Percentiles rank a stretch among this genome's conserved stretches.
Evolutionary conservation across 2,113 vertebrate species (phyloP).

Genomic region (Echinops telfairi): DNA sequence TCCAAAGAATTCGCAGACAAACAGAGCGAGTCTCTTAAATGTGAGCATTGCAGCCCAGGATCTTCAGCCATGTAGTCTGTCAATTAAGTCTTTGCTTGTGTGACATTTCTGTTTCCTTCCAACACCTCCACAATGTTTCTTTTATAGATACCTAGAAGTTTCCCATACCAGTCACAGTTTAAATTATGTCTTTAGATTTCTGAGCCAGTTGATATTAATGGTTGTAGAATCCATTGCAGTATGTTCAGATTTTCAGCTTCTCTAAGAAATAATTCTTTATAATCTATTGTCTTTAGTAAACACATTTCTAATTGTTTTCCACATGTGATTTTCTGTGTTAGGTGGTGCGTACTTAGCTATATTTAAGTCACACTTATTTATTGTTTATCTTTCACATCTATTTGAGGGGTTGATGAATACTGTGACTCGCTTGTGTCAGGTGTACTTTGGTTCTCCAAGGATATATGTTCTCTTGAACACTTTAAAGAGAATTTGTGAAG

Average conservation of each 20-base stretch:
- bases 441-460: background rate
- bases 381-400: too few species aligned
- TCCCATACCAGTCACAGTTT: constrained; percentile 37
- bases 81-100: constrained; percentile 66
- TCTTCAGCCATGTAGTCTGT: constrained; percentile 76
- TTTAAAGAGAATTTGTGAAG: too few species aligned
- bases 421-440: too few species aligned
- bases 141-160: constrained; percentile 53
- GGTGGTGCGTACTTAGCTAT: background rate
- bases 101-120: constrained; percentile 77
- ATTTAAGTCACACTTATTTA: background rate
- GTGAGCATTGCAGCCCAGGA: constrained; percentile 60
- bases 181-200: constrained; percentile 46
- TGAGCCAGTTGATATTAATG: constrained; percentile 49
- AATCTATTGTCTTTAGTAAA: constrained; percentile 51
- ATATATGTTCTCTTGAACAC: too few species aligned
- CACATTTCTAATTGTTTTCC: constrained; percentile 10
- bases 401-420: too few species aligned
- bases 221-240: constrained; percentile 10
- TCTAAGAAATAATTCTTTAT: constrained; percentile 43
- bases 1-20: constrained; percentile 32
- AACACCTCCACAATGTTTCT: constrained; percentile 71
- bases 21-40: constrained; percentile 59
- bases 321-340: background rate
- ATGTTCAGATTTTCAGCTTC: background rate